Evolutionary conservation across 2,888 invertebrate species (phyloP).

Genomic region (Antheraea assamensis): DNA sequence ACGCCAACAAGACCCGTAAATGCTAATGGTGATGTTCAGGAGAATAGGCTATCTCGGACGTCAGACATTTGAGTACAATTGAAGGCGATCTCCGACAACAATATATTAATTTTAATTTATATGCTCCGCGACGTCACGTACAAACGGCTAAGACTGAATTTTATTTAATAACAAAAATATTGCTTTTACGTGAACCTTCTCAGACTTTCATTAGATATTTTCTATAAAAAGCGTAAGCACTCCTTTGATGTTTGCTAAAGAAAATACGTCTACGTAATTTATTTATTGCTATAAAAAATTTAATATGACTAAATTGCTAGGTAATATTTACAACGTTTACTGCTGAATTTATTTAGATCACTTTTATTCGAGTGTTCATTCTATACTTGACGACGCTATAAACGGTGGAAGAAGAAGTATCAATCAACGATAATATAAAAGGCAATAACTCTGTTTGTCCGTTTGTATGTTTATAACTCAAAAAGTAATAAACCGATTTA

Average conservation of each 20-base stretch:
- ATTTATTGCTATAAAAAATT: neutral
- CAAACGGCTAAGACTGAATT: conserved; percentile 62
- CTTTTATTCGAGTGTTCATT: neutral
- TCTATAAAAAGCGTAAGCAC: conserved; percentile 7
- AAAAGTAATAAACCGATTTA: no score
- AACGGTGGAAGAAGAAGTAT: neutral
- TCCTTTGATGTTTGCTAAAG: neutral
- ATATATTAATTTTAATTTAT: neutral
- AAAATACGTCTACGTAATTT: neutral
- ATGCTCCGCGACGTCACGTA: conserved; percentile 42
- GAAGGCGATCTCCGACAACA: no score
- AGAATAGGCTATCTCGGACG: no score
- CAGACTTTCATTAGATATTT: conserved; percentile 45
- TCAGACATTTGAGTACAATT: no score
- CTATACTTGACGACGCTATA: neutral
- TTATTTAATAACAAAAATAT: conserved; percentile 65
- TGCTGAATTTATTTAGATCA: neutral
- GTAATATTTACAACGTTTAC: neutral
- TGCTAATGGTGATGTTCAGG: no score
- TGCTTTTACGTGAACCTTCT: conserved; percentile 49
- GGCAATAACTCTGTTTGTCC: no score
- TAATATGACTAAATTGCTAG: neutral
- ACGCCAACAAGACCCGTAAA: no score
- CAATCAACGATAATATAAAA: no score
- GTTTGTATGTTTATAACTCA: no score